Base-by-base conservation (phyloP, 2,888 invertebrate genomes). In the Lydus trimaculatus region DNA sequence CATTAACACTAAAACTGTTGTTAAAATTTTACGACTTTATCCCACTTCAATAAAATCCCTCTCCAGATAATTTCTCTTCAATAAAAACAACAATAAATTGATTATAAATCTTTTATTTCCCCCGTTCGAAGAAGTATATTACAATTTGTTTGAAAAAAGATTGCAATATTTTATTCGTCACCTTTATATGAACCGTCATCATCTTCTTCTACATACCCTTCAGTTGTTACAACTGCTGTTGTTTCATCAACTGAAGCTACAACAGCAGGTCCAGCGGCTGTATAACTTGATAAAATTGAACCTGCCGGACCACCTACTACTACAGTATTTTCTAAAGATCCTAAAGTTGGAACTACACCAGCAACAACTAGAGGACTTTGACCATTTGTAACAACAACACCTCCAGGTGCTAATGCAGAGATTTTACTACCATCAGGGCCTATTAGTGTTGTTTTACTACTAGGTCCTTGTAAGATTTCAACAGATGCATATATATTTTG, bases 401-500 rank as follows among this genome's bases (percentile, higher is more conserved):
- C 78, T 20, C 77, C 77, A 17, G 77, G 77, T 25, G 70, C 70
- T 36, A 69, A 66, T 11, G 76, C 70, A 17, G 74, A 73, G 62
- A 78, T 77, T 11, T 69, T 59, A 62, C 78, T 78, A 20, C 78
- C 78, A 63, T 78, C 78, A 39, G 78, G 78, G 28, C 78, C 78
- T 15, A 75, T 68, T 9, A 78, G 48, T 63, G 74, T 78, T 48
- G 77, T 74, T 64, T 71, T 75, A 58, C 72, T 75, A 66, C 78
- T 76, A 52, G 78, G 78, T 31, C 78, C 78, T 73, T 78, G 75
- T 25, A 78, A 58, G 39, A 73, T 64, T n/a, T 71, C 66, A 1
- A 68, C 64, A 2, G 76, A 56, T 15, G 25, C 56, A 62, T 15
- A 43, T 60, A 15, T 15, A 15, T 28, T 25, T 25, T 15, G 25